These are phyloP conservation scores for Leptura quadrifasciata DNA, from an alignment of 2,888 invertebrate genomes.

Conservation along the genomic window DNA sequence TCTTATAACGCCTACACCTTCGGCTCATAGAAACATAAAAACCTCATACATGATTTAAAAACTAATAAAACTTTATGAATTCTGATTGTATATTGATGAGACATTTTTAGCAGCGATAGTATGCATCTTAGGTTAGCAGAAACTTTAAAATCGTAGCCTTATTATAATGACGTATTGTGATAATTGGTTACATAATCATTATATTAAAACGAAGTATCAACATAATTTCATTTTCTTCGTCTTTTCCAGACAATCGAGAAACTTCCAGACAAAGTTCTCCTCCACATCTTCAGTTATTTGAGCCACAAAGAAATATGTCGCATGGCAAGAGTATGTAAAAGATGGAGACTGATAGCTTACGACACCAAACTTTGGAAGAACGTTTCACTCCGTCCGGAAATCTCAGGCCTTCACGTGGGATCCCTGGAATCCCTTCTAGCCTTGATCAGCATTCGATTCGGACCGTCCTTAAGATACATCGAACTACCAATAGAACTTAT, in stretches of 20 bases:
- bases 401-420: conserved; percentile 94
- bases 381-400: conserved; percentile 96
- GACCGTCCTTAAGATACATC: conserved; percentile 91
- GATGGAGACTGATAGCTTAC: conserved; percentile 97
- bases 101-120: no score
- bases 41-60: no score
- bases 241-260: conserved; percentile 93
- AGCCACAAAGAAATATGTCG: conserved; percentile 95
- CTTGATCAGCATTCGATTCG: conserved; percentile 89
- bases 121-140: no score
- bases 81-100: no score
- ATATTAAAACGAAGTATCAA: neutral
- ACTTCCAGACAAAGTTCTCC: conserved; percentile 96
- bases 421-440: conserved; percentile 91
- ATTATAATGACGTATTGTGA: no score
- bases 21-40: no score
- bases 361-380: conserved; percentile 96
- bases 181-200: no score
- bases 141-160: no score
- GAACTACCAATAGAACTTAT: conserved; percentile 97
- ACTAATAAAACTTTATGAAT: no score
- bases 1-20: no score
- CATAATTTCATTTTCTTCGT: neutral
- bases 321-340: conserved; percentile 94
- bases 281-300: conserved; percentile 95